A percentile compares a stretch with the other conserved stretches of the same genome.
Evolutionary conservation across 2,113 vertebrate genomes (phyloP).

Genomic region (Nibea albiflora): DNA sequence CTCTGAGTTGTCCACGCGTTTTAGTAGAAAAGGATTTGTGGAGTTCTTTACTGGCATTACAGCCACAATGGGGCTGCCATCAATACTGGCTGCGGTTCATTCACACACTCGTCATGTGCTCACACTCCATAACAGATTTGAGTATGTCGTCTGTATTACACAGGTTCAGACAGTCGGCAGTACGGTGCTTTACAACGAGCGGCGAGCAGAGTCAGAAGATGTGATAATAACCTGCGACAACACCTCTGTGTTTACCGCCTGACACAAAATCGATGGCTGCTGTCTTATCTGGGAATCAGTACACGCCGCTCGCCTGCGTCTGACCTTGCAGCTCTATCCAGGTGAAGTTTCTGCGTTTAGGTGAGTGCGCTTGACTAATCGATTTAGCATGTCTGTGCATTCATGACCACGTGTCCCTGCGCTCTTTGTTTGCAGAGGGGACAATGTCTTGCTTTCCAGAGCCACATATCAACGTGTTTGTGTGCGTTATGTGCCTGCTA

Average conservation of each 20-base stretch:
- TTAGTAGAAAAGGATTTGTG: conserved; percentile 15
- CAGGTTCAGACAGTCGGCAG: conserved; percentile 27
- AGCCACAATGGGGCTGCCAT: conserved; percentile 21
- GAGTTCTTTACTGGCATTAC: conserved; percentile 21
- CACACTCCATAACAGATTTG: conserved; percentile 11
- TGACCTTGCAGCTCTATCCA: conserved; percentile 14
- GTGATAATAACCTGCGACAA: conserved; percentile 47
- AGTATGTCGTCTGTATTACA: conserved; percentile 28
- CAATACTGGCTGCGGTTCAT: conserved; percentile 33
- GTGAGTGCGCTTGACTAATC: neutral
- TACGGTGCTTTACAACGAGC: conserved; percentile 15
- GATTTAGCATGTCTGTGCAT: neutral
- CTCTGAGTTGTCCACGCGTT: neutral
- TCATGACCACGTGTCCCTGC: neutral
- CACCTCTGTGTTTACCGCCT: conserved; percentile 23
- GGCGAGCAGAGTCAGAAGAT: neutral
- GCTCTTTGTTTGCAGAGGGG: neutral
- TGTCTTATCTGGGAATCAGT: conserved; percentile 36
- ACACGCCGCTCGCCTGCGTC: neutral
- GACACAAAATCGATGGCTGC: conserved; percentile 63
- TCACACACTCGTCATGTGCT: conserved; percentile 2
- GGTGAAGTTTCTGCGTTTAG: neutral
- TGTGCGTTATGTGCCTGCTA: neutral
- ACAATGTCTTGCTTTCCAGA: neutral
- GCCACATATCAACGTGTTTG: neutral